A percentile compares a stretch with the other conserved stretches of the same genome.
phyloP scores from a whole-genome alignment of 2,113 vertebrate species.

The Tricholaema leucomelas region DNA sequence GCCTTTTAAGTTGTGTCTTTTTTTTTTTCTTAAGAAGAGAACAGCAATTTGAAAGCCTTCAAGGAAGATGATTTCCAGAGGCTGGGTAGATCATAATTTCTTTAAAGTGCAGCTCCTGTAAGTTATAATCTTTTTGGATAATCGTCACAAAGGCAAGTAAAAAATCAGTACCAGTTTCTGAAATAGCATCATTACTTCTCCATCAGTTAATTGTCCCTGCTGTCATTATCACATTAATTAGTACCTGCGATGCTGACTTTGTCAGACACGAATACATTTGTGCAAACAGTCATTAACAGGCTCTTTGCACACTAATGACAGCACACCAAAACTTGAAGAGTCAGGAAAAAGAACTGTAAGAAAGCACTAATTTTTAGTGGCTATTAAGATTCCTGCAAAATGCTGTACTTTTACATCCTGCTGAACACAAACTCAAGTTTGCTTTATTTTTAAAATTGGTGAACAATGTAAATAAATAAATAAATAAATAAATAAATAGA shows the following conservation, averaged over 20 bases:
- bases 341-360: not conserved
- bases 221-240: slow-evolving; percentile 58
- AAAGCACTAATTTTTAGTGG: slow-evolving; percentile 6
- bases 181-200: slow-evolving; percentile 47
- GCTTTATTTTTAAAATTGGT: no score
- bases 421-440: not conserved
- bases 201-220: slow-evolving; percentile 57
- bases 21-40: not conserved
- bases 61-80: not conserved
- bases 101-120: not conserved
- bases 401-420: not conserved
- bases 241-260: slow-evolving; percentile 41
- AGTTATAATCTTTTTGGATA: slow-evolving; percentile 33
- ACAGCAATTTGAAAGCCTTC: slow-evolving; percentile 14
- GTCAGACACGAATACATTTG: slow-evolving; percentile 54
- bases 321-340: slow-evolving; percentile 7
- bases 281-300: slow-evolving; percentile 48
- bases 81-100: not conserved
- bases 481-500: not conserved
- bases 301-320: slow-evolving; percentile 39
- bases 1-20: not conserved
- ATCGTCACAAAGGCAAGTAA: slow-evolving; percentile 4
- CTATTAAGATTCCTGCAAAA: not conserved
- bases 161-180: slow-evolving; percentile 38
- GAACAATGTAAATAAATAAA: no score